Evolutionary conservation across 2,113 vertebrate genomes (phyloP), one percentile per base, ranked within the genome.

Genomic region (Dipodomys spectabilis): DNA sequence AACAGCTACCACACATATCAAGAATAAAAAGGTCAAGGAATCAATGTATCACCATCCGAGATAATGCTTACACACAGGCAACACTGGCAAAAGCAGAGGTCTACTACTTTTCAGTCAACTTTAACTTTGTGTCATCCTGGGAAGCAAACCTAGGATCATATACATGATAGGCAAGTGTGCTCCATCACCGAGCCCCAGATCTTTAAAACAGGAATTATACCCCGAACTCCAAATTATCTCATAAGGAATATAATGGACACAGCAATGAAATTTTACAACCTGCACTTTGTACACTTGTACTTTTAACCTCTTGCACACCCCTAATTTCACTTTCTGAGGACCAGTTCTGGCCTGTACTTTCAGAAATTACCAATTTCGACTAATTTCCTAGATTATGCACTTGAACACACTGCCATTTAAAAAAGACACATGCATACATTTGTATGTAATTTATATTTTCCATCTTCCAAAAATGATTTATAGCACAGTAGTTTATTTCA

Each of bases 391-490:
- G 75, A 73, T 69, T 80, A 72, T 22, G 22, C 67, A 60, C 69
- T 73, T 88, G 75, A 44, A 35, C 28, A 82, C 71, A 39, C 0
- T 64, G 39, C 44, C 90, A 84, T 88, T 91, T 75, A 82, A 95
- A 95, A 92, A 45, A n/a, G n/a, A 94, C 75, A 44, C 67, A 69
- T 35, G 49, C 15, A 1, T 23, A 77, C 35, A 90, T 77, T 67
- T 32, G 67, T 75, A 88, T 32, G 67, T 75, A 88, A 94, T 67
- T 90, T 81, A 88, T 82, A 71, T 22, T 10, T 57, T 12, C 57
- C 39, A 79, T 82, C 79, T 85, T 84, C 67, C 44, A 83, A 80
- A 93, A 74, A 30, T 77, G 79, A 93, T 88, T 68, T 88, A 67
- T 62, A 85, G 30, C 57, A 57, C 28, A 90, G 53, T 72, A 68